Percentiles rank a stretch among this genome's conserved stretches.
Conservation (phyloP, 1,140 invertebrate genomes). For the Listronotus bonariensis region DNA sequence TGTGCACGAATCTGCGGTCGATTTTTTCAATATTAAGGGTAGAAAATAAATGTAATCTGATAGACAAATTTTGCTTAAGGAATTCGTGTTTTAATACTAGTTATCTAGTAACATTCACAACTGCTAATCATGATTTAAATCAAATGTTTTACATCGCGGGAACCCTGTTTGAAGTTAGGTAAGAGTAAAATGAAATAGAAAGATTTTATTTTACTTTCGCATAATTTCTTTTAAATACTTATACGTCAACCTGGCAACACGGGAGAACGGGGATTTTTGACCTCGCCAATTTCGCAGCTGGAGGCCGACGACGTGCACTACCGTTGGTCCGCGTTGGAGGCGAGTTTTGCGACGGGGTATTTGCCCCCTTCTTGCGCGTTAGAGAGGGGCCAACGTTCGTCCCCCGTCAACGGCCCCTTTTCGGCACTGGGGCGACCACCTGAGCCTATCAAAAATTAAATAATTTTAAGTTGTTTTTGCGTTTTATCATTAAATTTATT, state of each 20-base stretch:
- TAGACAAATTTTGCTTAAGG: no score
- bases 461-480: no score
- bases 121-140: no score
- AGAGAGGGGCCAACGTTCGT: conserved; percentile 1
- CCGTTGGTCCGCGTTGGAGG: conserved; percentile 8
- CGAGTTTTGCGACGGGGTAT: conserved; percentile 11
- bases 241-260: conserved; percentile 2
- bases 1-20: no score
- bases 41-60: no score
- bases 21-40: no score
- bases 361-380: conserved; percentile 16
- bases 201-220: neutral
- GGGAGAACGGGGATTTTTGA: conserved; percentile 18
- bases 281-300: conserved; percentile 9
- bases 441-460: no score
- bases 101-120: no score
- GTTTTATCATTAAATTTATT: no score
- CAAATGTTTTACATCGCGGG: neutral
- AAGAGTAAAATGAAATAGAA: neutral
- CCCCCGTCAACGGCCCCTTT: neutral
- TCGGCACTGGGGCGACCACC: no score
- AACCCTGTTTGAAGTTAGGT: neutral
- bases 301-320: conserved; percentile 13
- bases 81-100: no score
- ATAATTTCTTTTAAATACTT: neutral